These are phyloP conservation scores for Tursiops truncatus DNA, from an alignment of 2,113 vertebrate genomes.

Conservation along the genomic window DNA sequence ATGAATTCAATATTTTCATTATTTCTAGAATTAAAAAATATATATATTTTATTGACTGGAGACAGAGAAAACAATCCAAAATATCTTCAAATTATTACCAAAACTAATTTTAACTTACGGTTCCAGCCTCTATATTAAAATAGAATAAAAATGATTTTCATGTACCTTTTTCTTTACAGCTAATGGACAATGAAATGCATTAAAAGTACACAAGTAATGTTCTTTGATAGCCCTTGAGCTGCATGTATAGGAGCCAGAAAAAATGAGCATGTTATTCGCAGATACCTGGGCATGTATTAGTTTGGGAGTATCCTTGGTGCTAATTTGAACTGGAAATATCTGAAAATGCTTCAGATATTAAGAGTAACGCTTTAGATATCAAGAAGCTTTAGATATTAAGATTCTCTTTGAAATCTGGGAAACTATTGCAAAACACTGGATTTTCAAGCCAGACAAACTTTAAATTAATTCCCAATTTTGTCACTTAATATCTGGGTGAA, in stretches of 20 bases:
- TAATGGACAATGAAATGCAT: background rate
- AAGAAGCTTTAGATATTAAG: background rate
- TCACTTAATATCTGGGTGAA: background rate
- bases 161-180: background rate
- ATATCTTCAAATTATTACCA: background rate
- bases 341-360: background rate
- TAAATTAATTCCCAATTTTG: background rate
- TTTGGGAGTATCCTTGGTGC: background rate
- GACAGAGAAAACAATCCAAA: background rate
- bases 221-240: background rate
- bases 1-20: background rate
- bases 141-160: background rate
- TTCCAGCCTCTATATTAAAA: background rate
- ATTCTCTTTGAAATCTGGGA: background rate
- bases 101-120: background rate
- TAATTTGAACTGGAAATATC: background rate
- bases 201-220: background rate
- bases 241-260: background rate
- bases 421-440: background rate
- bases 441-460: background rate
- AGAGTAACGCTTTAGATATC: background rate
- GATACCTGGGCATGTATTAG: background rate
- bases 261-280: background rate
- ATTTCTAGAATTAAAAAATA: background rate
- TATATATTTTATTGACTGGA: background rate